phyloP scores from a whole-genome alignment of 2,113 vertebrate species.

The Oncorhynchus masou region DNA sequence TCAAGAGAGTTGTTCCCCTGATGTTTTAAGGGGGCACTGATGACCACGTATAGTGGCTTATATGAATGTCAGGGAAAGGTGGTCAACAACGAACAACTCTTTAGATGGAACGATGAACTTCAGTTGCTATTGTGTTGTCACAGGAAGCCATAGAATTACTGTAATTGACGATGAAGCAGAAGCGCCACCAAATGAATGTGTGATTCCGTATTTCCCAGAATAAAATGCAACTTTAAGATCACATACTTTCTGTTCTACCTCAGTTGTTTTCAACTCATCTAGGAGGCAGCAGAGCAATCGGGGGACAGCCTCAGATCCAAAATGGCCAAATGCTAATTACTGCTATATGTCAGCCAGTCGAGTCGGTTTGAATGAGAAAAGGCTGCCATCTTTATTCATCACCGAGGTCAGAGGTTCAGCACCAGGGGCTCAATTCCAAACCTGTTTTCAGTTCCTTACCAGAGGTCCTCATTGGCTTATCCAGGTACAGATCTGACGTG shows the following conservation, averaged over 20 bases:
- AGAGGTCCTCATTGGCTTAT: neutral
- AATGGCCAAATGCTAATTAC: neutral
- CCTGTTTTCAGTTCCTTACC: neutral
- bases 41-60: neutral
- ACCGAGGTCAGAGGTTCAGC: neutral
- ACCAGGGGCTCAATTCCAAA: neutral
- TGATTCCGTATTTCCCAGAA: neutral
- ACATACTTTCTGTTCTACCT: conserved; percentile 80
- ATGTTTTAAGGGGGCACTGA: conserved; percentile 1
- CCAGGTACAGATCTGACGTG: neutral
- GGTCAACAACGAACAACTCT: neutral
- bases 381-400: neutral
- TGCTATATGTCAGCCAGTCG: neutral
- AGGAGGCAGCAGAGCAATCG: conserved; percentile 61
- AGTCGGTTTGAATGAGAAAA: neutral
- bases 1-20: neutral
- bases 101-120: neutral
- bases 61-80: neutral
- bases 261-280: conserved; percentile 78
- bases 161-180: neutral
- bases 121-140: neutral
- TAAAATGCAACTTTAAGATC: conserved; percentile 19
- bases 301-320: conserved; percentile 16
- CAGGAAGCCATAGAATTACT: neutral
- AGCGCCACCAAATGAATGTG: neutral